phyloP scores from a whole-genome alignment of 2,888 invertebrate genomes.

The Thecocarcelia acutangulata region DNA sequence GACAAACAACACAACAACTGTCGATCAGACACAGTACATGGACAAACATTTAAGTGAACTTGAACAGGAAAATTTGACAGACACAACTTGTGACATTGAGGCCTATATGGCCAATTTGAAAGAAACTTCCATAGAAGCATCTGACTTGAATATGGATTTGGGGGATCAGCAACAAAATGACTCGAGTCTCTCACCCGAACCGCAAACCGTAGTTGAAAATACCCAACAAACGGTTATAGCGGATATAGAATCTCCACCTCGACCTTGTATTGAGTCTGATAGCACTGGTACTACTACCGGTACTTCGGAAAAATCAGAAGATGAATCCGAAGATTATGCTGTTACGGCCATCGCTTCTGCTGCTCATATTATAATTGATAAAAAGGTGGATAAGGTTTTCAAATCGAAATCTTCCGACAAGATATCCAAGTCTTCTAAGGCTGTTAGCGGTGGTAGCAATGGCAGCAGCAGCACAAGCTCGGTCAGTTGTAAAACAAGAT shows the following conservation, averaged over 20 bases:
- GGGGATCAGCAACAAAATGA: conserved; percentile 79
- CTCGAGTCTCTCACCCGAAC: conserved; percentile 80
- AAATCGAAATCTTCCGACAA: conserved; percentile 77
- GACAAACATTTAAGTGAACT: conserved; percentile 81
- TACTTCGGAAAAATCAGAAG: conserved; percentile 80
- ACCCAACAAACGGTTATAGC: conserved; percentile 78
- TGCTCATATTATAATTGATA: conserved; percentile 79
- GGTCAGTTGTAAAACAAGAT: conserved; percentile 73
- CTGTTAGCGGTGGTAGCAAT: conserved; percentile 68
- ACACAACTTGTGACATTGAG: conserved; percentile 80
- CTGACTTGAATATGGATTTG: conserved; percentile 74
- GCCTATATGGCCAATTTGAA: conserved; percentile 81
- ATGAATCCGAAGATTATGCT: conserved; percentile 78
- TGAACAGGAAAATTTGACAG: conserved; percentile 79
- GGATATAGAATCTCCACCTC: conserved; percentile 79
- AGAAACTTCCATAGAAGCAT: conserved; percentile 79
- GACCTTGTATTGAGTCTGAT: conserved; percentile 77
- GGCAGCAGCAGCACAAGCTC: conserved; percentile 71
- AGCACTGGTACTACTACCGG: conserved; percentile 76
- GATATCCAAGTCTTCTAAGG: conserved; percentile 53
- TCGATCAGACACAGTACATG: conserved; percentile 77
- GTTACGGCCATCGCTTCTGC: conserved; percentile 62
- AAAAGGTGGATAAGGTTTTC: conserved; percentile 81
- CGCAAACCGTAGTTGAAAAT: conserved; percentile 80
- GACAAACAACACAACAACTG: conserved; percentile 70